A percentile compares a stretch with the other conserved stretches of the same genome.
phyloP scores from a whole-genome alignment of 2,797 vertebrate species.

The Coendou prehensilis region DNA sequence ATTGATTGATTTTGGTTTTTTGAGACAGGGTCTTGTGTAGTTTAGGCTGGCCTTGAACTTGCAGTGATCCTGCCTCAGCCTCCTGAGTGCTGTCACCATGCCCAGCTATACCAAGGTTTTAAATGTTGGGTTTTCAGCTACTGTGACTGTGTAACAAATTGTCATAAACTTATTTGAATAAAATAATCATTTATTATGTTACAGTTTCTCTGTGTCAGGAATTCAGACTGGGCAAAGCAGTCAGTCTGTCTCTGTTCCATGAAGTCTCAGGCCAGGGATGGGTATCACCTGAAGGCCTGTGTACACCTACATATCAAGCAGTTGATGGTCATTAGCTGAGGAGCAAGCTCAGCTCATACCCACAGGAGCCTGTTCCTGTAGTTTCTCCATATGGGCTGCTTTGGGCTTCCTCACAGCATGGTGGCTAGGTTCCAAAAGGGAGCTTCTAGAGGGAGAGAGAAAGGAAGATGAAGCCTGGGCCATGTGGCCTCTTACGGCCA shows the following conservation, averaged over 20 bases:
- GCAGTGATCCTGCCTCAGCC: background rate
- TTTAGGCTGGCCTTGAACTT: background rate
- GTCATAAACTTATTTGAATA: background rate
- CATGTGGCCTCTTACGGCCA: background rate
- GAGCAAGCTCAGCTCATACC: background rate
- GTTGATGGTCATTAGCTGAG: background rate
- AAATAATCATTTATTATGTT: conserved; percentile 59
- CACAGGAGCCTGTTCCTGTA: background rate
- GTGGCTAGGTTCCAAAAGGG: background rate
- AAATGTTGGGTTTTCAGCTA: conserved; percentile 50
- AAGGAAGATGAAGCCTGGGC: background rate
- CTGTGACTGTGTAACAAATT: conserved; percentile 23
- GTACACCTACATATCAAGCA: background rate
- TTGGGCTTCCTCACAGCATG: conserved; percentile 18
- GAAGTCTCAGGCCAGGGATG: background rate
- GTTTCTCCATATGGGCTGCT: background rate
- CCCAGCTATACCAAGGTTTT: conserved; percentile 30
- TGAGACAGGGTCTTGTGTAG: background rate
- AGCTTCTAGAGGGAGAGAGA: background rate
- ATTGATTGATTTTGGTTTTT: background rate
- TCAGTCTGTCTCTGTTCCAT: background rate
- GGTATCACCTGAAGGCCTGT: conserved; percentile 21
- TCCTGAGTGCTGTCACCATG: background rate
- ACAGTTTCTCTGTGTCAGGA: conserved; percentile 45
- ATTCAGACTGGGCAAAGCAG: conserved; percentile 34